phyloP scores from a whole-genome alignment of 2,888 invertebrate species.

The Pecten maximus region DNA sequence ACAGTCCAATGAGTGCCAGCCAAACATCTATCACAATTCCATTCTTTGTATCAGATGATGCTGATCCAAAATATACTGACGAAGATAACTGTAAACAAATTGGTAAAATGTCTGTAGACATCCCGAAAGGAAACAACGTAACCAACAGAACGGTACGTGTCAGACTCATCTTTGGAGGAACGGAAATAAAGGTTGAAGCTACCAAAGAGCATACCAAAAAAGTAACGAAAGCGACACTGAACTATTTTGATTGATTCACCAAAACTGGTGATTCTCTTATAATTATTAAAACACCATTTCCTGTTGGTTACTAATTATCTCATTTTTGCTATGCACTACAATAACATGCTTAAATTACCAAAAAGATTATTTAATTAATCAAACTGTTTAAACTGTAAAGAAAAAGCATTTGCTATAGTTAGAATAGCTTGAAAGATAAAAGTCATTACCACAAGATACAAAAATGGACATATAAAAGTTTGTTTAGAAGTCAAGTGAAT shows the following conservation, averaged over 20 bases:
- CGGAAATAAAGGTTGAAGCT: conserved; percentile 5
- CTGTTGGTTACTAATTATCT: too few relatives aligned
- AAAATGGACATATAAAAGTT: too few relatives aligned
- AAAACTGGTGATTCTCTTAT: not conserved
- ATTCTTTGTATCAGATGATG: conserved; percentile 59
- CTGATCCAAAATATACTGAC: conserved; percentile 59
- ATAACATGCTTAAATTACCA: too few relatives aligned
- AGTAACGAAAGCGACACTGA: not conserved
- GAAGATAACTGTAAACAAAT: conserved; percentile 57
- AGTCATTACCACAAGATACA: too few relatives aligned
- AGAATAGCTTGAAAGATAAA: too few relatives aligned
- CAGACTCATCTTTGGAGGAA: conserved; percentile 3
- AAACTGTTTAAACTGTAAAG: too few relatives aligned
- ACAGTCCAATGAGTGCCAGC: conserved; percentile 56
- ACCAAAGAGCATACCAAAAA: not conserved
- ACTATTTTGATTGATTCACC: not conserved
- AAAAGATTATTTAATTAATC: too few relatives aligned
- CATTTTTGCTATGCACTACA: too few relatives aligned
- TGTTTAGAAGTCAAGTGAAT: too few relatives aligned
- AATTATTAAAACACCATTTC: too few relatives aligned
- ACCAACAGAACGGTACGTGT: not conserved
- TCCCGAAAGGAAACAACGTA: conserved; percentile 36
- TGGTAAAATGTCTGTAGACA: conserved; percentile 60
- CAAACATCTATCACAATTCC: conserved; percentile 60
- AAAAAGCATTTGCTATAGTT: too few relatives aligned